Evolutionary conservation across 2,113 vertebrate species (phyloP).

Genomic region (Alligator mississippiensis): DNA sequence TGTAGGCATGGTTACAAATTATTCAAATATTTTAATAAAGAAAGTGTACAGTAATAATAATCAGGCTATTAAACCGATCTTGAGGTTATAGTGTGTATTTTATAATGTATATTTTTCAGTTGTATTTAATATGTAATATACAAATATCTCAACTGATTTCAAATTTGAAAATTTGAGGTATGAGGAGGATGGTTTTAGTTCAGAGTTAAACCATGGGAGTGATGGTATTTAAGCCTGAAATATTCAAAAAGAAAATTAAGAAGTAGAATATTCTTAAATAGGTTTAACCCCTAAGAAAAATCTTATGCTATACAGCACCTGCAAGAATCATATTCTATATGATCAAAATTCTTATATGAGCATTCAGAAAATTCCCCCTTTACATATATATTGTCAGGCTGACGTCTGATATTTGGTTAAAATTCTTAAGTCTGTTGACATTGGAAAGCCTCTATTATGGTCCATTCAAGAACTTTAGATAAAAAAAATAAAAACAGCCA

Average conservation of each 20-base stretch:
- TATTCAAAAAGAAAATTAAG: conserved; percentile 4
- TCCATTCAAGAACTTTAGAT: neutral
- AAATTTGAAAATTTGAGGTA: neutral
- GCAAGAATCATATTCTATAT: neutral
- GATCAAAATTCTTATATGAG: neutral
- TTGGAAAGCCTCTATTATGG: neutral
- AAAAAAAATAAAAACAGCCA: conserved; percentile 11
- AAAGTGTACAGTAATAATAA: neutral
- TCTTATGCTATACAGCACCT: neutral
- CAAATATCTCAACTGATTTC: neutral
- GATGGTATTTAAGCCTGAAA: neutral
- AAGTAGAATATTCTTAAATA: neutral
- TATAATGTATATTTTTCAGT: neutral
- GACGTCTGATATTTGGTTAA: neutral
- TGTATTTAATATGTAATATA: neutral
- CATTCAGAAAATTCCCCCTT: neutral
- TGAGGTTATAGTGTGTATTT: neutral
- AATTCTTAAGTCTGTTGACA: neutral
- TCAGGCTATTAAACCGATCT: neutral
- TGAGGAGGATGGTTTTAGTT: neutral
- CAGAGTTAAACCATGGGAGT: neutral
- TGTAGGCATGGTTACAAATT: neutral
- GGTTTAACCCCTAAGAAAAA: neutral
- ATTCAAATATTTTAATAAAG: neutral
- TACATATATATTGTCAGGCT: neutral